Evolutionary conservation across 2,797 vertebrate genomes (phyloP), one percentile per base, ranked within the genome.

Genomic region (Protonibea diacanthus): DNA sequence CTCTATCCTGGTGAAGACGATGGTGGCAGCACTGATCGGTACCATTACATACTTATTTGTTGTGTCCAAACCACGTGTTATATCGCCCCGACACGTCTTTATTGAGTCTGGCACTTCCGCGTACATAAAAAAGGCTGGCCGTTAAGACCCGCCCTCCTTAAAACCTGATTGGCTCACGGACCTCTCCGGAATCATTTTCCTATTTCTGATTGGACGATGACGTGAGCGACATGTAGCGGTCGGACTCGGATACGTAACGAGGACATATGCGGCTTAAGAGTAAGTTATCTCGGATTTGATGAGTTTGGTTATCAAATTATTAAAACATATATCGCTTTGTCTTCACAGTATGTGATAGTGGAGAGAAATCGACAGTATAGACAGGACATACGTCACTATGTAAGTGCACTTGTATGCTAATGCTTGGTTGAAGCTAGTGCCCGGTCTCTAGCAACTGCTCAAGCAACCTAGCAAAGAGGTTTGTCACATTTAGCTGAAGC

Each of bases 191-290:
- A 59, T 0, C 12, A 0, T 0, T 0, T 51, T 27, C n/a, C 45
- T 0, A 0, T 4, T 20, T 72, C 12, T 86, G 74, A 93, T 92
- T 93, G 90, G 92, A 58, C 57, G 0, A 0, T 0, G 0, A 0
- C 15, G 6, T 70, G 57, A 88, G 12, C 74, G 71, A 42, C 77
- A 40, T 42, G 29, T 55, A 27, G 17, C 48, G 6, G 3, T 38
- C 18, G 1, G 61, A 44, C 12, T 13, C 23, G 23, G 71, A 55
- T 80, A 76, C 78, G 58, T 77, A 76, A 78, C 48, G 62, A 84
- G 72, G 84, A 73, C 83, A 45, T 21, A 60, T 17, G 71, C 60
- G 14, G 20, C 25, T 71, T 25, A 33, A 17, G 40, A 88, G 90
- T 88, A 90, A 91, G 88, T 84, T 77, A 0, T 4, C 18, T 69